Evolutionary conservation across 2,113 vertebrate genomes (phyloP).

Genomic region (Corvus moneduloides): DNA sequence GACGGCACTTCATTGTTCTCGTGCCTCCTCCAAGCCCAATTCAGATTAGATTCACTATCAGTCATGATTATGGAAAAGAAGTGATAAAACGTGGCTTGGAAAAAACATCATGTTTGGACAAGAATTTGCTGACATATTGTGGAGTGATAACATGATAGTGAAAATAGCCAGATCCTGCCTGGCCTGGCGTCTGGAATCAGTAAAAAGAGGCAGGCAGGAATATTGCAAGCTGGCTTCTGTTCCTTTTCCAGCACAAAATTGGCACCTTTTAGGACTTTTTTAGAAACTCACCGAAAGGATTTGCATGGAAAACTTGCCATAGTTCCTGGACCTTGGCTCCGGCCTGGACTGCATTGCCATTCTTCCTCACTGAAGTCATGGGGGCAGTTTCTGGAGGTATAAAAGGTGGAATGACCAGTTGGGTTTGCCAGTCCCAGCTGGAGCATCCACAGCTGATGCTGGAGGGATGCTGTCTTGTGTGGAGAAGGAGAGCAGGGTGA

Average conservation of each 20-base stretch:
- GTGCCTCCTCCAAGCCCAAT: constrained; percentile 59
- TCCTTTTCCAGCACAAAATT: background rate
- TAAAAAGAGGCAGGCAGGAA: constrained; percentile 41
- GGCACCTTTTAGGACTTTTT: background rate
- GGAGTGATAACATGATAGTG: constrained; percentile 65
- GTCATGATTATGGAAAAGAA: constrained; percentile 67
- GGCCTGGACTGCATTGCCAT: background rate
- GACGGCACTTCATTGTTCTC: background rate
- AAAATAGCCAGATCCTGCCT: constrained; percentile 68
- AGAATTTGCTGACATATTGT: constrained; percentile 72
- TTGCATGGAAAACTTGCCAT: background rate
- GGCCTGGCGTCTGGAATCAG: constrained; percentile 50
- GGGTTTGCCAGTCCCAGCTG: background rate
- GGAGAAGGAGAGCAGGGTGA: background rate
- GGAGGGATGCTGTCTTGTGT: background rate
- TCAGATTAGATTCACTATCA: constrained; percentile 77
- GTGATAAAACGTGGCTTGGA: constrained; percentile 47
- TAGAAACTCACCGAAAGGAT: rapidly evolving
- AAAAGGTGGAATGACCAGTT: background rate
- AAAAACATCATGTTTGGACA: constrained; percentile 56
- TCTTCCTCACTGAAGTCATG: rapidly evolving
- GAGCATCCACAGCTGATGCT: background rate
- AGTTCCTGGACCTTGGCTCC: background rate
- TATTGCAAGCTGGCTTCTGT: background rate
- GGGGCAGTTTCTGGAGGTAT: background rate